These are phyloP conservation scores for Peromyscus polionotus DNA, from an alignment of 2,113 vertebrate genomes.

Conservation along the genomic window DNA sequence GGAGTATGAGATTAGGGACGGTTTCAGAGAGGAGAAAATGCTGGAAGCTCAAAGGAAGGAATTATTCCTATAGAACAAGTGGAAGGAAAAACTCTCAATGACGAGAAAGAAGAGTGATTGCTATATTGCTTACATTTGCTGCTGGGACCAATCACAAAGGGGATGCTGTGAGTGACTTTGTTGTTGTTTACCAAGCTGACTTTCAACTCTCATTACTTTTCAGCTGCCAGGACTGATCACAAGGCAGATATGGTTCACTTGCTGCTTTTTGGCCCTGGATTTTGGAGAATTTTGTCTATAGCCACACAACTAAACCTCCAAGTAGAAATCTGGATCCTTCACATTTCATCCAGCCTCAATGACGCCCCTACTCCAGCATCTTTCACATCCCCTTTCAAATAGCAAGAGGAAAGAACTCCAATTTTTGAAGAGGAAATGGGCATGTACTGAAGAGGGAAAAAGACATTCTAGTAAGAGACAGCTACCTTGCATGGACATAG, in stretches of 20 bases:
- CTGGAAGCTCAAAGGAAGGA: background rate
- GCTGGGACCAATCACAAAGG: background rate
- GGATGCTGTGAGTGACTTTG: background rate
- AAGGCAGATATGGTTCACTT: background rate
- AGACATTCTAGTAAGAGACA: background rate
- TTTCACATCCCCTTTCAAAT: background rate
- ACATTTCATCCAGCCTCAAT: background rate
- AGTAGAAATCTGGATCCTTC: background rate
- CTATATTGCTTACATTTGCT: background rate
- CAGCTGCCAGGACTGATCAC: background rate
- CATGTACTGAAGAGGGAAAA: background rate
- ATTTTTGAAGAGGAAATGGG: background rate
- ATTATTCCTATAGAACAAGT: background rate
- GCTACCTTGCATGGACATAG: background rate
- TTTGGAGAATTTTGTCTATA: background rate
- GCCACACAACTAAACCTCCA: background rate
- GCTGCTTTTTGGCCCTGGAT: background rate
- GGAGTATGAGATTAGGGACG: background rate
- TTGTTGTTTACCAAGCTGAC: background rate
- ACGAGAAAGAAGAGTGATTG: background rate
- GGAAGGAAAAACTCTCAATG: background rate
- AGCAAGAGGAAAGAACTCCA: background rate
- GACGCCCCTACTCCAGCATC: background rate
- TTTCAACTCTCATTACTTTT: slow-evolving; percentile 5
- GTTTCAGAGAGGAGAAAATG: background rate